These are phyloP conservation scores for Stigmatopora argus DNA, from an alignment of 2,113 vertebrate species.

Conservation along the genomic window DNA sequence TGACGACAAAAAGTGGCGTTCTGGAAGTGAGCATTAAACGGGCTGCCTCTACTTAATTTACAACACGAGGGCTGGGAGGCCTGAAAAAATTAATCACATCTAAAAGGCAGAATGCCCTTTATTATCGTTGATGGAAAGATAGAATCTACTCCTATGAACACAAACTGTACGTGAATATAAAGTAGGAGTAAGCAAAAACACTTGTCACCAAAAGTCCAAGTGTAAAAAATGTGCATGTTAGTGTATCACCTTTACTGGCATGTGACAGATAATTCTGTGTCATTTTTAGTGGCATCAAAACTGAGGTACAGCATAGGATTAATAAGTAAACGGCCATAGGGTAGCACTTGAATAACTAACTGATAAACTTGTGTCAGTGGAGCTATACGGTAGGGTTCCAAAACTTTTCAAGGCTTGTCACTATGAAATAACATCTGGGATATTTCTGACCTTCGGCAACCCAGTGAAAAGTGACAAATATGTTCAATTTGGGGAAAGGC, in stretches of 20 bases:
- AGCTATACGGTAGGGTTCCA: neutral
- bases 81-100: constrained; percentile 39
- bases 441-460: no score
- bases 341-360: no score
- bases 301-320: no score
- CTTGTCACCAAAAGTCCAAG: no score
- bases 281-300: neutral
- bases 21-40: constrained; percentile 4
- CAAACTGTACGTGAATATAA: neutral
- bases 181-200: no score
- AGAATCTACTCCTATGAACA: constrained; percentile 1
- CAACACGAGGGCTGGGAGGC: constrained; percentile 17
- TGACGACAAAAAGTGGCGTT: constrained; percentile 21
- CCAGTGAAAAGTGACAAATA: no score
- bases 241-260: neutral
- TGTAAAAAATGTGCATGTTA: no score
- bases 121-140: constrained; percentile 50
- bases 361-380: neutral
- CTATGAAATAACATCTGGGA: no score
- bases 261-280: neutral
- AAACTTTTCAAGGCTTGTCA: no score
- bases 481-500: no score
- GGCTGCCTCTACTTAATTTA: constrained; percentile 5
- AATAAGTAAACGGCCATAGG: no score
- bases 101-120: constrained; percentile 28